Conservation (phyloP, 2,113 vertebrate genomes). For the Lepisosteus oculatus region DNA sequence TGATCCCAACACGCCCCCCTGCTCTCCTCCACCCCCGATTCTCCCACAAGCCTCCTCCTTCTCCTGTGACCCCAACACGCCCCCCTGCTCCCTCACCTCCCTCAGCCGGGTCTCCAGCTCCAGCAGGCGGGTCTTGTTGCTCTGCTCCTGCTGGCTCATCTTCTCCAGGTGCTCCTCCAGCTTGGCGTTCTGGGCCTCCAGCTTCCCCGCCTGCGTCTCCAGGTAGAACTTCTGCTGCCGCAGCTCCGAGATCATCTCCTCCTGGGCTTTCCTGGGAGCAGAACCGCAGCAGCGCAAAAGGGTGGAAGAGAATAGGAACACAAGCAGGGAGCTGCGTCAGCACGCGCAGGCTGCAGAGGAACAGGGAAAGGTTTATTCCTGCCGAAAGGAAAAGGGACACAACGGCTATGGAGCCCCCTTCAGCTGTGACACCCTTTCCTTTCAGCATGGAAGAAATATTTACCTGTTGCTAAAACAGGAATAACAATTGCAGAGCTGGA, state of each 20-base stretch:
- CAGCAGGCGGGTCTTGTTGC: conserved; percentile 83
- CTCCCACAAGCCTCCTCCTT: background rate
- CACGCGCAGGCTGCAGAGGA: too few species aligned
- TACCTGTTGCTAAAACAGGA: too few species aligned
- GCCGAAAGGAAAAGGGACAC: too few species aligned
- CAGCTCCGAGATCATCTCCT: conserved; percentile 98
- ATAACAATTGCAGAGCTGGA: too few species aligned
- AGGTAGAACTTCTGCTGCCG: conserved; percentile 98
- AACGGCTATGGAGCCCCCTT: too few species aligned
- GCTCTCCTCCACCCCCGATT: background rate
- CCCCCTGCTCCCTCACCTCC: conserved; percentile 69
- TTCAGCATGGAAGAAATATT: too few species aligned
- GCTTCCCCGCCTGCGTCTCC: conserved; percentile 94
- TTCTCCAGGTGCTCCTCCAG: conserved; percentile 96
- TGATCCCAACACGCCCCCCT: background rate
- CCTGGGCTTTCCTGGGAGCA: conserved; percentile 90
- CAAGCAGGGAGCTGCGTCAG: too few species aligned
- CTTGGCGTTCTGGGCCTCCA: conserved; percentile 96
- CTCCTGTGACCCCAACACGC: background rate
- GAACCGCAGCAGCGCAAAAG: background rate
- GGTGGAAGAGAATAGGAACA: too few species aligned
- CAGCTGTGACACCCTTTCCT: too few species aligned
- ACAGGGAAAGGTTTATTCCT: too few species aligned
- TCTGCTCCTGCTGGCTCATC: conserved; percentile 92
- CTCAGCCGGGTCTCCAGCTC: conserved; percentile 87